Evolutionary conservation across 1,140 invertebrate genomes (phyloP).

Genomic region (Agrypnia vestita): DNA sequence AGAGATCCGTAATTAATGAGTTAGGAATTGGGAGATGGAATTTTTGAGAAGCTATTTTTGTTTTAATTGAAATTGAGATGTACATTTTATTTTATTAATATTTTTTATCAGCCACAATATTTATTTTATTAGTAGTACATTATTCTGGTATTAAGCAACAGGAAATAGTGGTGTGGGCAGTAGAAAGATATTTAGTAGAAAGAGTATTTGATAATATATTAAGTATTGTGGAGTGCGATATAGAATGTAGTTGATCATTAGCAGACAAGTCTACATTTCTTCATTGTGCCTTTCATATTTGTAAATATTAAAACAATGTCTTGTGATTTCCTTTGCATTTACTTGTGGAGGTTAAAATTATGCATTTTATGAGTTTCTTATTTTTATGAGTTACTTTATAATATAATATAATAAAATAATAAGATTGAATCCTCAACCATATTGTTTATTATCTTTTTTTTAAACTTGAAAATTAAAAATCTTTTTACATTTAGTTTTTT

Average conservation of each 20-base stretch:
- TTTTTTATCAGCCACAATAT: too few species aligned
- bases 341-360: background rate
- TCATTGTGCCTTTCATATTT: slow-evolving; percentile 4
- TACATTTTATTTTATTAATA: background rate
- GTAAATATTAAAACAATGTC: slow-evolving; percentile 8
- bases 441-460: too few species aligned
- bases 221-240: slow-evolving; percentile 22
- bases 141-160: slow-evolving; percentile 16
- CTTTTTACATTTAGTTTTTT: too few species aligned
- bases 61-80: background rate
- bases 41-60: too few species aligned
- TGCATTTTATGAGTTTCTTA: background rate
- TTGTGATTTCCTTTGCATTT: slow-evolving; percentile 9
- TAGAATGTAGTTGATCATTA: slow-evolving; percentile 3
- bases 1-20: too few species aligned
- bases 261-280: slow-evolving; percentile 3
- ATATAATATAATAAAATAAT: too few species aligned
- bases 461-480: too few species aligned
- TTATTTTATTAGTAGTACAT: too few species aligned
- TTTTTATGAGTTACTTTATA: background rate
- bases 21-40: too few species aligned
- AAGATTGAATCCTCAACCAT: too few species aligned
- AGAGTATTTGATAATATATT: background rate
- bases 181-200: slow-evolving; percentile 17
- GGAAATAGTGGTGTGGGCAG: slow-evolving; percentile 42